Evolutionary conservation across 2,888 invertebrate species (phyloP).

Genomic region (Phorcus lineatus): DNA sequence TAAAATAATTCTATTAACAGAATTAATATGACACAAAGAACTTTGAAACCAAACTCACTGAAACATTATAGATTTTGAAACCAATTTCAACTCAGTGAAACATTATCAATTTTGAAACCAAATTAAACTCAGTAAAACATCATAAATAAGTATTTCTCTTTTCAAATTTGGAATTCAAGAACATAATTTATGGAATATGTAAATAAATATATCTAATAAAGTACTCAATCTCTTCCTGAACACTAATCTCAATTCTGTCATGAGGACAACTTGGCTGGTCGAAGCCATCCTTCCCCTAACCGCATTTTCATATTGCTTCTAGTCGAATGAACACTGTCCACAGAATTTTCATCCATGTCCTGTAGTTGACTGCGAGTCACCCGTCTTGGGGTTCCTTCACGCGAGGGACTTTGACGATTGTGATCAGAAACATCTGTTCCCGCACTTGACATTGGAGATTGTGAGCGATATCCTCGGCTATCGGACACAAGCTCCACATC

Average conservation of each 20-base stretch:
- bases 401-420: constrained; percentile 24
- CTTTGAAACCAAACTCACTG: too few species aligned
- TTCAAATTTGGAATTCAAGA: background rate
- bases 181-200: background rate
- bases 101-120: too few species aligned
- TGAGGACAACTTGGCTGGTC: constrained; percentile 24
- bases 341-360: constrained; percentile 32
- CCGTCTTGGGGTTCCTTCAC: constrained; percentile 40
- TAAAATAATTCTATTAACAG: too few species aligned
- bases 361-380: constrained; percentile 40
- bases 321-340: background rate
- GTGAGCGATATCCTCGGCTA: constrained; percentile 36
- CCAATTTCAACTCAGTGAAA: too few species aligned
- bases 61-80: too few species aligned
- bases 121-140: too few species aligned
- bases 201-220: background rate
- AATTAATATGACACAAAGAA: too few species aligned
- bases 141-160: background rate
- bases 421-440: constrained; percentile 31
- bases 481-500: constrained; percentile 22
- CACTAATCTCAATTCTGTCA: background rate
- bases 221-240: constrained; percentile 13
- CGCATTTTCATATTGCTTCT: constrained; percentile 9
- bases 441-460: constrained; percentile 43
- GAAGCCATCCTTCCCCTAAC: constrained; percentile 13